phyloP scores from a whole-genome alignment of 2,888 invertebrate species.

The Acleris sparsana region DNA sequence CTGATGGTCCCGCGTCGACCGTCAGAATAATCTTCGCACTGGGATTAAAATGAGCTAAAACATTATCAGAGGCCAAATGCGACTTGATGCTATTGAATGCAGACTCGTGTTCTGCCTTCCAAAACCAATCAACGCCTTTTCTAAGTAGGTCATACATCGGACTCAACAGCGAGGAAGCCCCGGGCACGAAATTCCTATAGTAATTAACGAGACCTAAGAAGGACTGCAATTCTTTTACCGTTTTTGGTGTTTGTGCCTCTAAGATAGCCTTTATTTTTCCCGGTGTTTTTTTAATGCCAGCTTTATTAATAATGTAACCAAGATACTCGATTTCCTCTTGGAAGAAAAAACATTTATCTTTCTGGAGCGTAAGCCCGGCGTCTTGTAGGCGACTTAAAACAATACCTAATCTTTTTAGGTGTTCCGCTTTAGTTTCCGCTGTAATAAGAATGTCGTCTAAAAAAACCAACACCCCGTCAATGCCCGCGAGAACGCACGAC shows the following conservation, averaged over 20 bases:
- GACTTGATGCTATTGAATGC: no score
- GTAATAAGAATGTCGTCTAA: background rate
- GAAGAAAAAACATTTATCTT: conserved; percentile 9
- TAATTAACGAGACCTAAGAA: conserved; percentile 8
- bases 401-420: background rate
- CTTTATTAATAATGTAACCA: background rate
- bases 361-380: conserved; percentile 7
- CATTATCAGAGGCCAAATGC: no score
- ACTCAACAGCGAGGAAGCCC: no score
- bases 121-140: no score
- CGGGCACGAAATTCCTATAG: background rate
- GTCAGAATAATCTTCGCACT: conserved; percentile 7
- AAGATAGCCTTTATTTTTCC: conserved; percentile 4
- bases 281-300: background rate
- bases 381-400: conserved; percentile 5
- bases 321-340: conserved; percentile 9
- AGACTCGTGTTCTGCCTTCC: no score
- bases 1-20: background rate
- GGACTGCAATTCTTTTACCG: background rate
- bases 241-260: background rate
- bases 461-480: background rate
- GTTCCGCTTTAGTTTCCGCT: background rate
- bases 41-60: conserved; percentile 4
- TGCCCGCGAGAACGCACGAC: background rate
- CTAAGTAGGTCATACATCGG: no score